A percentile compares a stretch with the other conserved stretches of the same genome.
Conservation (phyloP, 2,113 vertebrate species). For the Naja naja region DNA sequence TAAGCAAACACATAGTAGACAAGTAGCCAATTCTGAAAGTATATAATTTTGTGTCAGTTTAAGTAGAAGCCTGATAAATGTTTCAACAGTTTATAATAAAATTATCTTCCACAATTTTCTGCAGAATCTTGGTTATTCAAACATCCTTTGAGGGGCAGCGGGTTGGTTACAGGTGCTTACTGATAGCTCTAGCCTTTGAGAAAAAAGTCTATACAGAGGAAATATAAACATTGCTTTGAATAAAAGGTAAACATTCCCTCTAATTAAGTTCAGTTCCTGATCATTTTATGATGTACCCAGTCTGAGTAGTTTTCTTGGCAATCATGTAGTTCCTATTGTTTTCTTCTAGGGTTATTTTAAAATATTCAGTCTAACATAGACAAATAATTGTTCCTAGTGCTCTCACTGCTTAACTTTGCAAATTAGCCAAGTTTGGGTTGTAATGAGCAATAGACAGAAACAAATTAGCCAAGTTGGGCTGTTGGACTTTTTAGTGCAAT, state of each 20-base stretch:
- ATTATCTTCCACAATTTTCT: neutral
- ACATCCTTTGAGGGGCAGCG: neutral
- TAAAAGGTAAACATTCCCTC: neutral
- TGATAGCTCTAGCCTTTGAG: neutral
- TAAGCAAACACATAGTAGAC: constrained; percentile 91
- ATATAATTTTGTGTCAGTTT: constrained; percentile 1
- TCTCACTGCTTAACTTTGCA: neutral
- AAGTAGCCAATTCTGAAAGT: constrained; percentile 86
- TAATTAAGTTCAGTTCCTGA: neutral
- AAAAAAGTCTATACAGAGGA: neutral
- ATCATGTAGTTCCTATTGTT: neutral
- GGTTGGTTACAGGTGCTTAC: neutral
- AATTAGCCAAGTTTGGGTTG: neutral
- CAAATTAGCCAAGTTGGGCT: neutral
- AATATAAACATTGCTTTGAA: neutral
- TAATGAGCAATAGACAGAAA: neutral
- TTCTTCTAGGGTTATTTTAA: neutral
- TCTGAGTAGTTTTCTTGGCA: neutral
- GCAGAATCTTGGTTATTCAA: neutral
- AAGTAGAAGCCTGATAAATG: neutral
- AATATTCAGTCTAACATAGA: neutral
- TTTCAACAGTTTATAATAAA: neutral
- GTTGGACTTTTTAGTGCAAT: neutral
- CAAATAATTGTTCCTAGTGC: neutral
- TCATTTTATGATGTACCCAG: neutral